Evolutionary conservation across 2,888 invertebrate genomes (phyloP).

Genomic region (Euproctis similis): DNA sequence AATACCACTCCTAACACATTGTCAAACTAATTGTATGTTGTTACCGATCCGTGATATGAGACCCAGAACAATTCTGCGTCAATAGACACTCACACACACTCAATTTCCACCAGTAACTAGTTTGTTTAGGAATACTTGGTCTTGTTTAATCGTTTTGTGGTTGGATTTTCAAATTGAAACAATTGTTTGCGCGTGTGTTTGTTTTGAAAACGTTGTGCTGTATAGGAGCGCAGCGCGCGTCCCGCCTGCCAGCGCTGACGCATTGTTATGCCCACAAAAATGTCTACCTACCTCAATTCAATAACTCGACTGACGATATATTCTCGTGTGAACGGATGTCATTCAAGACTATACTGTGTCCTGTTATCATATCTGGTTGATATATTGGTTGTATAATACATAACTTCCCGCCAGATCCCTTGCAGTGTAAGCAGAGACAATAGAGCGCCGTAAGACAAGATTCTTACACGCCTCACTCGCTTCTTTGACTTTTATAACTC

Average conservation of each 20-base stretch:
- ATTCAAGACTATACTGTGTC: constrained; percentile 8
- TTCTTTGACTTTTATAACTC: too few relatives aligned
- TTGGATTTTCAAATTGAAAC: constrained; percentile 63
- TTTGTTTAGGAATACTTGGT: constrained; percentile 59
- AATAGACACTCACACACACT: too few relatives aligned
- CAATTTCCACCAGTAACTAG: constrained; percentile 34
- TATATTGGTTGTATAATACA: too few relatives aligned
- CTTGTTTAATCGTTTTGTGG: constrained; percentile 66
- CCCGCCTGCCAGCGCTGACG: constrained; percentile 41
- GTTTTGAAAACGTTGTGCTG: constrained; percentile 65
- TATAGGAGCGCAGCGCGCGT: constrained; percentile 36
- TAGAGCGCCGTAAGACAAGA: too few relatives aligned
- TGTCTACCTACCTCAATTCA: constrained; percentile 44
- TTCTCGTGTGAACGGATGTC: constrained; percentile 55
- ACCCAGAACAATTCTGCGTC: too few relatives aligned
- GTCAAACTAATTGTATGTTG: too few relatives aligned
- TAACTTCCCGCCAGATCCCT: too few relatives aligned
- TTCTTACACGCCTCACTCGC: too few relatives aligned
- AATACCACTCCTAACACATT: constrained; percentile 54
- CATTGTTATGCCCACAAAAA: constrained; percentile 55
- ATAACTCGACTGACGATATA: constrained; percentile 31
- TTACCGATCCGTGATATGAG: too few relatives aligned
- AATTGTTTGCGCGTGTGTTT: constrained; percentile 56
- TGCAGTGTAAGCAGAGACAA: too few relatives aligned
- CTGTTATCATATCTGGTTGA: too few relatives aligned